Percentiles rank a stretch among this genome's conserved stretches.
Evolutionary conservation across 2,797 vertebrate species (phyloP).

Genomic region (Erethizon dorsatum): DNA sequence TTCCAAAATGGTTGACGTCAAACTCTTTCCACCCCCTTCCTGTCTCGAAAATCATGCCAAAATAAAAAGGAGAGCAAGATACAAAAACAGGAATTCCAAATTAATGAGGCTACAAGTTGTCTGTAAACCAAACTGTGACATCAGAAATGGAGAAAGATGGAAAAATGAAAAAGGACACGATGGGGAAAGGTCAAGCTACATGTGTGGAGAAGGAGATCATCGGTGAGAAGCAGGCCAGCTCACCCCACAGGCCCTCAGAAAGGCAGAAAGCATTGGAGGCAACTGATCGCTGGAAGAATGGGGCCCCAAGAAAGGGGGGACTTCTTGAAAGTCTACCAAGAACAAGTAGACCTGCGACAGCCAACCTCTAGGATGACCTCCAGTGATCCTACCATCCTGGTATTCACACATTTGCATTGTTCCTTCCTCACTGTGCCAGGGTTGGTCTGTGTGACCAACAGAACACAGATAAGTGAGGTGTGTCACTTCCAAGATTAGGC

Average conservation of each 20-base stretch:
- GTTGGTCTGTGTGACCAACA: background rate
- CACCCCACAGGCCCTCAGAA: background rate
- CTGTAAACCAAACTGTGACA: background rate
- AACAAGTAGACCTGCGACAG: background rate
- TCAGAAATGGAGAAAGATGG: background rate
- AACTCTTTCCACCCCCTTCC: background rate
- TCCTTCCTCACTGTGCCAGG: background rate
- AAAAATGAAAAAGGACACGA: background rate
- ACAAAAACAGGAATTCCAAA: background rate
- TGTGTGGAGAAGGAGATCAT: background rate
- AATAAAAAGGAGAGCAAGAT: constrained; percentile 26
- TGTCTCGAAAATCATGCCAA: constrained; percentile 30
- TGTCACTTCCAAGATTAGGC: background rate
- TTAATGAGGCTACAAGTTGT: constrained; percentile 12
- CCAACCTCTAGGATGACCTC: background rate
- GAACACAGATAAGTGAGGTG: background rate
- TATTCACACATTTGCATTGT: background rate
- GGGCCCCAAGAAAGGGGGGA: background rate
- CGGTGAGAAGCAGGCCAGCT: background rate
- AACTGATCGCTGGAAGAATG: background rate
- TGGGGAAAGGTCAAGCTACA: constrained; percentile 6
- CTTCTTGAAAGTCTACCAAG: background rate
- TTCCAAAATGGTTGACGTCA: background rate
- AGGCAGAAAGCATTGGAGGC: background rate
- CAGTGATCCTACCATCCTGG: background rate